Evolutionary conservation across 2,797 vertebrate genomes (phyloP).

Genomic region (Phoebastria nigripes): DNA sequence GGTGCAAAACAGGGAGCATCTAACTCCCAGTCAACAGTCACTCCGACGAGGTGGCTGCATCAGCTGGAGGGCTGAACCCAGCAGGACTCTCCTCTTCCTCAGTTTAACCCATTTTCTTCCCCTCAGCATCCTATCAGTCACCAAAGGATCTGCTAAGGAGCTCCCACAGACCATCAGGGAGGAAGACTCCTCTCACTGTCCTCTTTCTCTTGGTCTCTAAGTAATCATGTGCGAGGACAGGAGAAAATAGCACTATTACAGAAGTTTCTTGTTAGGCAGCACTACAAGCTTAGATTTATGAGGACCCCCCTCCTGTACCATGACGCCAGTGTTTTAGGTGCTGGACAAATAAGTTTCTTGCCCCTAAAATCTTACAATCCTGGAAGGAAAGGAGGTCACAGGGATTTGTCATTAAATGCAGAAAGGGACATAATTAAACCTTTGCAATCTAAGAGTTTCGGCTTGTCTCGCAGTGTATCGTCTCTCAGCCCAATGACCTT

Average conservation of each 20-base stretch:
- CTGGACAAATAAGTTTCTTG: neutral
- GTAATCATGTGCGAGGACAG: neutral
- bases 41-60: fast-evolving
- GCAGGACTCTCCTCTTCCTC: neutral
- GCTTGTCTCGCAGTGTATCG: fast-evolving
- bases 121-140: neutral
- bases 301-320: neutral
- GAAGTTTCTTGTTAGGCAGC: neutral
- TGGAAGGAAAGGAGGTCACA: neutral
- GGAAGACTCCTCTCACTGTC: neutral
- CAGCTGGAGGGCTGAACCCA: neutral
- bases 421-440: neutral
- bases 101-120: neutral
- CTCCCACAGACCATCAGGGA: neutral
- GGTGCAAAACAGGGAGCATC: neutral
- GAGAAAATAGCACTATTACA: neutral
- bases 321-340: neutral
- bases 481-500: neutral
- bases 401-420: neutral
- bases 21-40: neutral
- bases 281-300: neutral
- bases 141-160: neutral
- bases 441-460: neutral
- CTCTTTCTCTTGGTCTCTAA: neutral
- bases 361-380: neutral